Conservation (phyloP, 2,888 invertebrate species). For the Hyppa rectilinea region DNA sequence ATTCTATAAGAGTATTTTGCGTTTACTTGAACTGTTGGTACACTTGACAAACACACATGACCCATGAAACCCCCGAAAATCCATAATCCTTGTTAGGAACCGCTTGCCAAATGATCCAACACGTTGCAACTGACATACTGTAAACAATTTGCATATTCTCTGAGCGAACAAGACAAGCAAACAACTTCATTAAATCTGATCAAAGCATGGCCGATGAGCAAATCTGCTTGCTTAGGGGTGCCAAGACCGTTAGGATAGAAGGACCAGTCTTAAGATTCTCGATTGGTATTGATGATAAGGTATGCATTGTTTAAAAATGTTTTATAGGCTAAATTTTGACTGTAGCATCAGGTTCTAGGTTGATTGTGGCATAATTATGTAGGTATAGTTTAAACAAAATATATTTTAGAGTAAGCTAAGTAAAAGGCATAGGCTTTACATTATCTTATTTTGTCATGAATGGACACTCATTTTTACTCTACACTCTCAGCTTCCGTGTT, state of each 20-base stretch:
- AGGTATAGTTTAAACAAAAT: neutral
- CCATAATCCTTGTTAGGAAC: conserved; percentile 28
- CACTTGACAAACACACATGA: neutral
- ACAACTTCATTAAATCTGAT: conserved; percentile 64
- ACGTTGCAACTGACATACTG: conserved; percentile 51
- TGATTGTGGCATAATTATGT: neutral
- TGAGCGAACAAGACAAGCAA: conserved; percentile 49
- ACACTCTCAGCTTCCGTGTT: too few relatives aligned
- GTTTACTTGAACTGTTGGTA: too few relatives aligned
- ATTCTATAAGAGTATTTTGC: too few relatives aligned
- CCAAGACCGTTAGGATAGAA: neutral
- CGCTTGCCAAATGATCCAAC: conserved; percentile 45
- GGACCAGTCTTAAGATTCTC: neutral
- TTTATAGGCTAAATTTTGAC: neutral
- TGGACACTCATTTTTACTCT: neutral
- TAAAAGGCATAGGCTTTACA: neutral
- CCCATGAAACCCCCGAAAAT: conserved; percentile 2
- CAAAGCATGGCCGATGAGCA: conserved; percentile 47
- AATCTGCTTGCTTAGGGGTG: conserved; percentile 52
- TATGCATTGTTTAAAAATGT: neutral
- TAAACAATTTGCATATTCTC: conserved; percentile 63
- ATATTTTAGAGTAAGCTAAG: neutral
- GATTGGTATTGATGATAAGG: neutral
- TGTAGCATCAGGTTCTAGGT: neutral
- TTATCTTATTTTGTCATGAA: too few relatives aligned